A percentile compares a stretch with the other conserved stretches of the same genome.
These are phyloP conservation scores for Leucoma salicis DNA, from an alignment of 2,888 invertebrate species.

Conservation along the genomic window DNA sequence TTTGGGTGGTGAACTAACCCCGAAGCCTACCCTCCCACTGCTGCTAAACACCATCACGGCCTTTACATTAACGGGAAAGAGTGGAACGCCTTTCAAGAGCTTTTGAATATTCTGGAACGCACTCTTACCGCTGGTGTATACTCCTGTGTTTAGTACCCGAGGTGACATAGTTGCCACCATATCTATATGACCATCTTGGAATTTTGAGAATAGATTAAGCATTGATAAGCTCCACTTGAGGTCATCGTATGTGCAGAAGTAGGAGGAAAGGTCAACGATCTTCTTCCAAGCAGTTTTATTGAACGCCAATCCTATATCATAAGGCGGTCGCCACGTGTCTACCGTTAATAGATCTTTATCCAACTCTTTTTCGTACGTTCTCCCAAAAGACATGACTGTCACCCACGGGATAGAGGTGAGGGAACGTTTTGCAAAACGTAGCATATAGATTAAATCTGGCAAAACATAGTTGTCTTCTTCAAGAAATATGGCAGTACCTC, in stretches of 20 bases:
- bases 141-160: conserved; percentile 39
- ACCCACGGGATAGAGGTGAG: conserved; percentile 32
- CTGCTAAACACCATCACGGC: conserved; percentile 35
- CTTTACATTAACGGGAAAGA: conserved; percentile 40
- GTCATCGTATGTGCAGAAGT: conserved; percentile 50
- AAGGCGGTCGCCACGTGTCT: conserved; percentile 49
- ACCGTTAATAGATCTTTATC: conserved; percentile 38
- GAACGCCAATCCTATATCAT: conserved; percentile 47
- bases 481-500: conserved; percentile 44
- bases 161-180: conserved; percentile 42
- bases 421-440: conserved; percentile 32
- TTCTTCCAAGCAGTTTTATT: conserved; percentile 46
- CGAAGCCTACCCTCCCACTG: conserved; percentile 25
- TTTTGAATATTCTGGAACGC: no score
- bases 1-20: conserved; percentile 18
- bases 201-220: conserved; percentile 33
- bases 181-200: conserved; percentile 29
- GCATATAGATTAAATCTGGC: conserved; percentile 48
- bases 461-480: conserved; percentile 48
- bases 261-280: conserved; percentile 26
- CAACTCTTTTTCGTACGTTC: conserved; percentile 20
- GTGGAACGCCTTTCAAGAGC: conserved; percentile 13
- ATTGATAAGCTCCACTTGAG: conserved; percentile 55
- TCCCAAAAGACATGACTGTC: conserved; percentile 45
- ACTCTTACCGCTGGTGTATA: conserved; percentile 21